Base-by-base conservation (phyloP, 2,113 vertebrate species). In the Tachysurus vachellii region DNA sequence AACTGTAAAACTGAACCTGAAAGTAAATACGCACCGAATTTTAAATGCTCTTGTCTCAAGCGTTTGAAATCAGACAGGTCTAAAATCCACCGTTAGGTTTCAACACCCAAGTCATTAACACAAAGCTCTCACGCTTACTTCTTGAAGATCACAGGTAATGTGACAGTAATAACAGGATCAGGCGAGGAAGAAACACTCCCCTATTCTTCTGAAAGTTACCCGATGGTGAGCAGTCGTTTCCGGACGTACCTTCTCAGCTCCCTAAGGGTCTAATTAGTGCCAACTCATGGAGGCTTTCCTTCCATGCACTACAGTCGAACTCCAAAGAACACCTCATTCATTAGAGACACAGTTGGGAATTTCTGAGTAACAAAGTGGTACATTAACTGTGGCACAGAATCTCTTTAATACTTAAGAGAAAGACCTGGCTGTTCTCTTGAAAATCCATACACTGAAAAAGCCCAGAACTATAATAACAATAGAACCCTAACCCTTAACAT, bases 251-350 rank as follows among this genome's bases (percentile, higher is more conserved):
- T 66, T 87, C 21, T 47, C 80, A 56, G 64, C 86, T 87, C 86
- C 80, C 86, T 31, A 64, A 54, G 80, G 86, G 80, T 71, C 86
- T 75, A 87, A 87, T 87, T 87, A 87, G 70, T 83, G 81, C 44
- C 86, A 76, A 64, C 86, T 83, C 71, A 76, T 66, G 57, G 44
- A 83, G 81, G 31, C 47, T 57, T 83, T 76, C 57, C 70, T 83
- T 82, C 71, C 62, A 14, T 79, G 84, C 84, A 61, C 59, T 68
- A 76, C 28, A 87, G 86, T 62, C 19, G 44, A 83, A 83, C 36
- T 50, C 70, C n/a, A 77, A 77, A 64, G 86, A 66, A 73, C 47
- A 23, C 44, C 86, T 87, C 56, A 59, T 83, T 87, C 86, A 87
- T 87, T 87, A 87, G 70, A 73, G 56, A 53, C 56, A 62, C 86